Evolutionary conservation across 1,140 invertebrate species (phyloP), one percentile per base, ranked within the genome.

Genomic region (Drosophila burlai): DNA sequence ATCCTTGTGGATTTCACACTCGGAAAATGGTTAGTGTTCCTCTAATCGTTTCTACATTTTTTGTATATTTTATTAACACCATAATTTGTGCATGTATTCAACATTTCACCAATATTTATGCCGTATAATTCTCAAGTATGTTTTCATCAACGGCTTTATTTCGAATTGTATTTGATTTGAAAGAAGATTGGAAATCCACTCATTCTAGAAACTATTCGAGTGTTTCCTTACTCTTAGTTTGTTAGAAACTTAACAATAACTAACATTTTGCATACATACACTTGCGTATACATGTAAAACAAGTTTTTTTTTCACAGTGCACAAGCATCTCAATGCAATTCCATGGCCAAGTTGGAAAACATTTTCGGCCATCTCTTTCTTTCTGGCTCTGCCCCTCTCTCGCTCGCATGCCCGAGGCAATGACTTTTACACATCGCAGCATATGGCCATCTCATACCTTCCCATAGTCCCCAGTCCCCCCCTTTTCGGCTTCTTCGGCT

Each of bases 401-500:
- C 38, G 36, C 52, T 50, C 45, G 29, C 24, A 21, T 11, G 31
- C 45, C 57, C 64, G 62, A 87, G 84, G 84, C 83, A 87, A 75
- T 87, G 84, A 87, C 83, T 87, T 89, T 87, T 87, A 89, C 83
- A 87, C 83, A 89, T 87, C 84, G 83, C 80, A 85, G 77, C 82
- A 84, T 82, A 84, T 87, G 84, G 80, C 80, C 74, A 79, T 72
- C 65, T 77, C 61, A 45, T 68, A 77, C 72, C 75, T 67, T 57
- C 11, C 21, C 49, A 38, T 3, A 21, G n/a, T 29, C 45, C 62
- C 52, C 24, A 21, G n/a, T 31, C 42, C 52, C 45, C 50, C 50
- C 34, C 58, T 45, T 34, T 26, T 16, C 60, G 34, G 18, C 31
- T 55, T 24, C 54, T 21, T 6, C 26, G 38, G 29, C 29, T 36